These are phyloP conservation scores for Oostethus manadensis DNA, from an alignment of 2,113 vertebrate species.

Conservation along the genomic window DNA sequence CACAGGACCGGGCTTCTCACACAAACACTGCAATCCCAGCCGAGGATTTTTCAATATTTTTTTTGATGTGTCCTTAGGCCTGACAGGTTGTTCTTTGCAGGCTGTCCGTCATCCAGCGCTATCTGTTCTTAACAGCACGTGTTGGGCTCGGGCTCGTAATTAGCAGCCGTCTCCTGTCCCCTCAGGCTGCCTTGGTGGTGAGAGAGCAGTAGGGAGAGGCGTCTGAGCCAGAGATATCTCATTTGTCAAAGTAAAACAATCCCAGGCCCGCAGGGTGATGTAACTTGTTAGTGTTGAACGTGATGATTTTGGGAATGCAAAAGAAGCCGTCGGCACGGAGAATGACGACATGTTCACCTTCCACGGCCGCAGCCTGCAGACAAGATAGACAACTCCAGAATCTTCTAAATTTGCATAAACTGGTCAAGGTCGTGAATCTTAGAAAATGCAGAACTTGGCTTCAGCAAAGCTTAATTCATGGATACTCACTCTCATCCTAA, in stretches of 20 bases:
- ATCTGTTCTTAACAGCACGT: constrained; percentile 45
- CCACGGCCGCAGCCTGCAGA: background rate
- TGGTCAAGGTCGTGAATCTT: background rate
- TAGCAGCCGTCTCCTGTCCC: constrained; percentile 56
- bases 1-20: background rate
- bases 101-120: constrained; percentile 28
- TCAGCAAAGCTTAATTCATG: background rate
- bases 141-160: constrained; percentile 44
- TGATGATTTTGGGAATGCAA: constrained; percentile 5
- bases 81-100: constrained; percentile 21
- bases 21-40: constrained; percentile 5
- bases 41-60: constrained; percentile 16
- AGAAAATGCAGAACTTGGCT: background rate
- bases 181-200: constrained; percentile 20
- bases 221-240: constrained; percentile 7
- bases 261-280: constrained; percentile 14
- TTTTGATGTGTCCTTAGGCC: background rate
- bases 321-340: constrained; percentile 20
- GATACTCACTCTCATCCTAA: background rate
- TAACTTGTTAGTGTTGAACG: constrained; percentile 38
- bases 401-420: too few species aligned
- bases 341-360: constrained; percentile 38
- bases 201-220: constrained; percentile 13
- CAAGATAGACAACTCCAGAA: too few species aligned
- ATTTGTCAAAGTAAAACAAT: constrained; percentile 26